Evolutionary conservation across 2,113 vertebrate genomes (phyloP).

Genomic region (Pitta sordida): DNA sequence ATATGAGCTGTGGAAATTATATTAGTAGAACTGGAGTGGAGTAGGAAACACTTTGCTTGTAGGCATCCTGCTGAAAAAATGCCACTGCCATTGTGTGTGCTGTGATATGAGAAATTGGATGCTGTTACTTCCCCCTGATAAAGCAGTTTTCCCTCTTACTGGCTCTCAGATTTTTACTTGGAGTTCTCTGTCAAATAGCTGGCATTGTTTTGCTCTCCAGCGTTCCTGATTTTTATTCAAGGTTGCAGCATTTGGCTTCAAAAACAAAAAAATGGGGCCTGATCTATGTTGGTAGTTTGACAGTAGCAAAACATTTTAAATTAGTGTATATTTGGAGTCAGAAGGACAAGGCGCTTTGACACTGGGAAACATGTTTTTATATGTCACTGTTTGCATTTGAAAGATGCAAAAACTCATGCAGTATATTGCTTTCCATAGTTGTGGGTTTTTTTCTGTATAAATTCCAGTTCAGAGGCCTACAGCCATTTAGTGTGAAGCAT

Average conservation of each 20-base stretch:
- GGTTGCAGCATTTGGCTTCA: not conserved
- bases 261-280: not conserved
- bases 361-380: not conserved
- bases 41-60: not conserved
- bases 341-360: not conserved
- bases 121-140: not conserved
- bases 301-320: not conserved
- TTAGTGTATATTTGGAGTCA: not conserved
- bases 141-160: not conserved
- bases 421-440: not conserved
- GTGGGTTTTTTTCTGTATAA: not conserved
- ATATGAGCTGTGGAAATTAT: not conserved
- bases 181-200: not conserved
- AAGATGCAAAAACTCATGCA: not conserved
- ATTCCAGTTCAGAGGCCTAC: not conserved
- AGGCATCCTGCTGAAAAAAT: conserved; percentile 1
- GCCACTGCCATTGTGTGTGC: not conserved
- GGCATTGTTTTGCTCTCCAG: not conserved
- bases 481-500: not conserved
- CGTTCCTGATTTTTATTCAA: not conserved
- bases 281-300: not conserved
- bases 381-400: not conserved
- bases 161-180: not conserved
- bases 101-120: not conserved
- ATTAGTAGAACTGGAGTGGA: not conserved